Percentiles rank a stretch among this genome's conserved stretches.
Evolutionary conservation across 2,113 vertebrate species (phyloP).

Genomic region (Danio rerio): GRCz12tu NC_133182.1:12500001-12500500

Average conservation of each 20-base stretch:
- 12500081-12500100: not conserved
- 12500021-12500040: not conserved
- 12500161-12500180: conserved; percentile 85
- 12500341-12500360: too few species aligned
- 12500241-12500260: conserved; percentile 85
- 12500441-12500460: too few species aligned
- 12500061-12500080: not conserved
- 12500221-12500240: conserved; percentile 82
- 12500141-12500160: conserved; percentile 82
- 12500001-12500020: too few species aligned
- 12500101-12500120: conserved; percentile 88
- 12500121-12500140: conserved; percentile 85
- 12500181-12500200: conserved; percentile 85
- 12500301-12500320: too few species aligned
- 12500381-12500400: not conserved
- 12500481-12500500: too few species aligned
- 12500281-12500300: not conserved
- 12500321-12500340: too few species aligned
- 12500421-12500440: not conserved
- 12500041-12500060: not conserved
- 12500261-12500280: conserved; percentile 78
- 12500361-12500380: not conserved
- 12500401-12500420: not conserved
- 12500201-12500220: conserved; percentile 74
- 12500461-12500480: too few species aligned